Percentiles rank a stretch among this genome's conserved stretches.
phyloP scores from a whole-genome alignment of 2,888 invertebrate species.

The Monopis laevigella region DNA sequence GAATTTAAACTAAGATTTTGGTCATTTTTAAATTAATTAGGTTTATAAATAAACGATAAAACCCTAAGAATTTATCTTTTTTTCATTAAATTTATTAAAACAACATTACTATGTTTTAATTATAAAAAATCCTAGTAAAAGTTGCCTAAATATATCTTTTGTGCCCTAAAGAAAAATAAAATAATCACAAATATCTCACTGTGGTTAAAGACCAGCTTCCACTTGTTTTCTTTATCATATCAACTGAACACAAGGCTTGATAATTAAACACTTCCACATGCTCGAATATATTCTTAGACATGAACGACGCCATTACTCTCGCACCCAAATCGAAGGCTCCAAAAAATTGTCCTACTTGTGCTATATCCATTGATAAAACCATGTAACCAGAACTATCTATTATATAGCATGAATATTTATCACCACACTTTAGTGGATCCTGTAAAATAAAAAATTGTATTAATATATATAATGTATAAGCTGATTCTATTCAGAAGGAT shows the following conservation, averaged over 20 bases:
- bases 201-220: slow-evolving; percentile 37
- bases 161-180: too few species aligned
- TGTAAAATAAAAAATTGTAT: slow-evolving; percentile 25
- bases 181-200: slow-evolving; percentile 24
- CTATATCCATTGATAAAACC: slow-evolving; percentile 73
- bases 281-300: slow-evolving; percentile 76
- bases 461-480: too few species aligned
- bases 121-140: too few species aligned
- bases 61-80: too few species aligned
- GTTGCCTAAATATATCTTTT: too few species aligned
- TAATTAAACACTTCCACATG: slow-evolving; percentile 84
- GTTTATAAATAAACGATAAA: too few species aligned
- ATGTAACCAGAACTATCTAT: slow-evolving; percentile 93
- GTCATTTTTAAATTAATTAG: too few species aligned
- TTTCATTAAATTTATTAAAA: too few species aligned
- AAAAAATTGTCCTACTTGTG: slow-evolving; percentile 84
- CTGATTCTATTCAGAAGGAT: too few species aligned
- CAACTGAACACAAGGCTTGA: slow-evolving; percentile 76
- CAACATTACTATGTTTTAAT: too few species aligned
- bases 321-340: slow-evolving; percentile 75
- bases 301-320: slow-evolving; percentile 79
- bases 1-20: too few species aligned
- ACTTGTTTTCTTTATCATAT: slow-evolving; percentile 25
- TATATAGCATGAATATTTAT: slow-evolving; percentile 83
- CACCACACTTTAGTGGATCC: slow-evolving; percentile 49